These are phyloP conservation scores for Euproctis similis DNA, from an alignment of 2,888 invertebrate species.

Conservation along the genomic window DNA sequence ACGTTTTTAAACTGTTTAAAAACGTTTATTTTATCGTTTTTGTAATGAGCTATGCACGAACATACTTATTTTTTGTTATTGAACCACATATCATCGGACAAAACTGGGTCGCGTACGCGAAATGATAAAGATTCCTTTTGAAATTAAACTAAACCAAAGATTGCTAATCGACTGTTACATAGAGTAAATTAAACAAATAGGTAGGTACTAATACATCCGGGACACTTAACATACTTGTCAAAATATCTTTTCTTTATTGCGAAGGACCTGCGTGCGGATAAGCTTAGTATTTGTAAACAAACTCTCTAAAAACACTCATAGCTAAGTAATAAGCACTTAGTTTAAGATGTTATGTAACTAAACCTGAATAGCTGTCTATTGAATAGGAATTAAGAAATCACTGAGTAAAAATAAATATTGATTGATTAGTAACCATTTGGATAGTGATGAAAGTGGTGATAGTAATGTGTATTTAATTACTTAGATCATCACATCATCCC, in stretches of 20 bases:
- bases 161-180: constrained; percentile 23
- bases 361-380: constrained; percentile 31
- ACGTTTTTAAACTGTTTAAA: too few relatives aligned
- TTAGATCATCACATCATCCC: too few relatives aligned
- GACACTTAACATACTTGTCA: constrained; percentile 42
- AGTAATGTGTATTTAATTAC: too few relatives aligned
- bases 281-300: constrained; percentile 22
- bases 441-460: too few relatives aligned
- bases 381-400: too few relatives aligned
- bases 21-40: too few relatives aligned
- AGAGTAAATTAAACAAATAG: constrained; percentile 31
- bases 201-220: constrained; percentile 27
- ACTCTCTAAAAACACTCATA: constrained; percentile 51
- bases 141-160: too few relatives aligned
- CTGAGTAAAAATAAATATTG: too few relatives aligned
- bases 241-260: constrained; percentile 33
- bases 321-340: constrained; percentile 37
- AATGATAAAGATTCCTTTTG: constrained; percentile 4
- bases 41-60: neutral
- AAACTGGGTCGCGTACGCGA: constrained; percentile 21
- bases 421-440: too few relatives aligned
- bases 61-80: constrained; percentile 8
- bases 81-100: neutral
- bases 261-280: constrained; percentile 18
- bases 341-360: constrained; percentile 53